Evolutionary conservation across 2,113 vertebrate genomes (phyloP).

Genomic region (Oceanites oceanicus): DNA sequence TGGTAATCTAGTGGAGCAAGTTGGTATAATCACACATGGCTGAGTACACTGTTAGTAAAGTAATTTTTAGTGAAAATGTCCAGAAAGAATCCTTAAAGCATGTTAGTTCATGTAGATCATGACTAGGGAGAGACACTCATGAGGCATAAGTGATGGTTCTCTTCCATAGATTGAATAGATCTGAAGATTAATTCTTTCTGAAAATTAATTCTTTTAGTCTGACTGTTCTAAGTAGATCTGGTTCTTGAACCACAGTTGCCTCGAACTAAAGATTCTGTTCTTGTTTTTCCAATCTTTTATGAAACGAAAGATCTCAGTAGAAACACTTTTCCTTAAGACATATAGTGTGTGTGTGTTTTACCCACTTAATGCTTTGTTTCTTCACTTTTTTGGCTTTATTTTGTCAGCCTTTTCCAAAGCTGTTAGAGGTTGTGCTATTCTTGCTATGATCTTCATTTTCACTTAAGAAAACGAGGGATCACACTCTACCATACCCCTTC

Average conservation of each 20-base stretch:
- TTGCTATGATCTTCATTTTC: neutral
- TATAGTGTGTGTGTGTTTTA: neutral
- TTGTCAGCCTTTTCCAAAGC: neutral
- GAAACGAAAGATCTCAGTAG: neutral
- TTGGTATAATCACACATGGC: neutral
- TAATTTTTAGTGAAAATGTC: neutral
- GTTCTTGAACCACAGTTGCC: neutral
- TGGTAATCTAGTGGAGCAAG: neutral
- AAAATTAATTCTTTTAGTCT: neutral
- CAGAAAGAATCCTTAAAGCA: neutral
- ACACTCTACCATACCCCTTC: neutral
- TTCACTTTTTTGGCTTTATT: neutral
- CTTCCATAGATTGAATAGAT: neutral
- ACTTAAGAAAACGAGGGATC: neutral
- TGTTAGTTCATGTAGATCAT: neutral
- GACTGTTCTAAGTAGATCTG: neutral
- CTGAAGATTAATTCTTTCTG: neutral
- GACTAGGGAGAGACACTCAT: neutral
- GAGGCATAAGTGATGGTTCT: neutral
- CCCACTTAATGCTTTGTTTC: neutral
- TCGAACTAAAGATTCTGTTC: neutral
- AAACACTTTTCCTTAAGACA: neutral
- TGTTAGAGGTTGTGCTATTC: neutral
- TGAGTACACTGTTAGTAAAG: neutral
- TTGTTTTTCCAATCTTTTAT: neutral